Conservation (phyloP, 1,140 invertebrate genomes). For the Acyrthosiphon pisum region DNA sequence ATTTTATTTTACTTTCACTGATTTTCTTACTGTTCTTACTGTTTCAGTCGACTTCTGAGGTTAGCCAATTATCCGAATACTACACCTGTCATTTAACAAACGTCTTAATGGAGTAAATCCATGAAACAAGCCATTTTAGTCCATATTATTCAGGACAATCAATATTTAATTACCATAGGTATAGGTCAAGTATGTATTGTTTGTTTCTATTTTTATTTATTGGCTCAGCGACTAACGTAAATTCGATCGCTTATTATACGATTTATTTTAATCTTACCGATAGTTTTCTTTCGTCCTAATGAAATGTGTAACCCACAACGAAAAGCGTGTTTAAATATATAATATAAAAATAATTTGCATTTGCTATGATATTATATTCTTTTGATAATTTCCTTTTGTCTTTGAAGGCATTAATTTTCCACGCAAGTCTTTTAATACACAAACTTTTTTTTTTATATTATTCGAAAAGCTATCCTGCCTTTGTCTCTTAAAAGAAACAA, state of each 20-base stretch:
- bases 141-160: neutral
- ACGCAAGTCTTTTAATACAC: neutral
- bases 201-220: constrained; percentile 1
- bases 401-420: neutral
- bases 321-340: neutral
- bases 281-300: neutral
- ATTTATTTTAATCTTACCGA: constrained; percentile 11
- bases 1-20: neutral
- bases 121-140: neutral
- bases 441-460: neutral
- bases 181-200: neutral
- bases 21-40: neutral
- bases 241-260: neutral
- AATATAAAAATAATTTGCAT: neutral
- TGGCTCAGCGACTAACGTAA: neutral
- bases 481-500: neutral
- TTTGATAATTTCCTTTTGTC: constrained; percentile 13
- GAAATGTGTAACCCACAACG: neutral
- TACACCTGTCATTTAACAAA: neutral
- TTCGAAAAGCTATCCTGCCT: neutral
- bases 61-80: neutral
- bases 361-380: neutral
- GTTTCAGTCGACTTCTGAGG: neutral
- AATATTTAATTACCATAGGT: neutral
- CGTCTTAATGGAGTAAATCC: neutral